These are phyloP conservation scores for Pararge aegeria DNA, from an alignment of 1,140 invertebrate genomes.

Conservation along the genomic window DNA sequence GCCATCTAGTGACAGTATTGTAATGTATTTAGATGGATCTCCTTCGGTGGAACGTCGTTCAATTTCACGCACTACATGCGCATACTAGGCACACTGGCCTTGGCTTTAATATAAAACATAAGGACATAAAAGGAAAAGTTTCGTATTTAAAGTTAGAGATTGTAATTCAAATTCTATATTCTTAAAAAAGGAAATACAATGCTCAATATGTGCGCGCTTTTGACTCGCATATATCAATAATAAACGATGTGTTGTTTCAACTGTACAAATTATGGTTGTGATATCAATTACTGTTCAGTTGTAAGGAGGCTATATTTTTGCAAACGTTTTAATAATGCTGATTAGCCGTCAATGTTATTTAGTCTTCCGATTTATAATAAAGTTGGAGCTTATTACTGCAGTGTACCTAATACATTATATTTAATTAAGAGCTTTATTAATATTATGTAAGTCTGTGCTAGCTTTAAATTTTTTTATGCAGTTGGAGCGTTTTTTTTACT, in stretches of 20 bases:
- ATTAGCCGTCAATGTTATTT: not conserved
- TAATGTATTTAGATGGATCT: no score
- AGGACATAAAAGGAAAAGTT: no score
- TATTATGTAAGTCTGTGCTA: conserved; percentile 46
- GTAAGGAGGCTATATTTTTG: conserved; percentile 9
- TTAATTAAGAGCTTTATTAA: not conserved
- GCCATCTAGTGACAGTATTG: no score
- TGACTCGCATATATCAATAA: no score
- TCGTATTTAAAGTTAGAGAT: no score
- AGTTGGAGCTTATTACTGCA: not conserved
- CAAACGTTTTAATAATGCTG: conserved; percentile 1
- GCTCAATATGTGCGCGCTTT: no score
- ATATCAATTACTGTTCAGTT: conserved; percentile 10
- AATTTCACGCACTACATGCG: no score
- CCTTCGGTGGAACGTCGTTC: no score
- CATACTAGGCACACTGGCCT: no score
- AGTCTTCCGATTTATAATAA: not conserved
- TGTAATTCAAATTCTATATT: no score
- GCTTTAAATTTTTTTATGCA: conserved; percentile 56
- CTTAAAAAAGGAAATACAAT: no score
- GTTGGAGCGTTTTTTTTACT: conserved; percentile 29
- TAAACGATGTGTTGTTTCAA: conserved; percentile 4
- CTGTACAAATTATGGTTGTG: conserved; percentile 30
- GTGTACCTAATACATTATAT: not conserved
- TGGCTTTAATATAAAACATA: no score